phyloP scores from a whole-genome alignment of 2,888 invertebrate genomes.

The Drosophila anomalipes region DNA sequence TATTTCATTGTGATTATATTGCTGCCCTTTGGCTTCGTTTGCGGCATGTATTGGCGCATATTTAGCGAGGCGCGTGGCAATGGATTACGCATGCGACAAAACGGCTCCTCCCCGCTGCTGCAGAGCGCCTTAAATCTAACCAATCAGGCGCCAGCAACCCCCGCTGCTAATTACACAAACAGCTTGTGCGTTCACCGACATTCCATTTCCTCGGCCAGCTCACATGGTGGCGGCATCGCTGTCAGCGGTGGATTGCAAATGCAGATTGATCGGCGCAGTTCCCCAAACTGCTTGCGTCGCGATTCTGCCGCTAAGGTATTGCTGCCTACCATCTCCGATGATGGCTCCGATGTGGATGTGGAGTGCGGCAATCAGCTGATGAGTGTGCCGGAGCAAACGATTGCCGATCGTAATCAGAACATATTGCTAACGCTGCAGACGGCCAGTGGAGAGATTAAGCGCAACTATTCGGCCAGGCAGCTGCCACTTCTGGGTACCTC shows the following conservation, averaged over 20 bases:
- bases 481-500: constrained; percentile 82
- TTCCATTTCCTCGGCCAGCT: constrained; percentile 83
- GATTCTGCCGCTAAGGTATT: constrained; percentile 83
- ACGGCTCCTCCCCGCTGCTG: constrained; percentile 85
- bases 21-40: constrained; percentile 85
- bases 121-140: constrained; percentile 85
- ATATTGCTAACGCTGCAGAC: constrained; percentile 84
- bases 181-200: constrained; percentile 81
- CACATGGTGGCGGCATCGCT: constrained; percentile 67
- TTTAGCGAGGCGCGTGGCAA: constrained; percentile 85
- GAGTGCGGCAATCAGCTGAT: constrained; percentile 59
- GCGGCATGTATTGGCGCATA: constrained; percentile 86
- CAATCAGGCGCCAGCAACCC: constrained; percentile 63
- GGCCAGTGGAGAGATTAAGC: constrained; percentile 84
- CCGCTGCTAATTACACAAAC: constrained; percentile 68
- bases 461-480: constrained; percentile 85
- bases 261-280: constrained; percentile 83
- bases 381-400: constrained; percentile 67
- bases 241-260: constrained; percentile 81
- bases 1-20: constrained; percentile 85
- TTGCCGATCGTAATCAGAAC: constrained; percentile 80
- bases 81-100: constrained; percentile 85
- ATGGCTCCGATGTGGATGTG: constrained; percentile 75
- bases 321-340: constrained; percentile 82
- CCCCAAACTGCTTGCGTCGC: constrained; percentile 78